Evolutionary conservation across 2,113 vertebrate species (phyloP), one percentile per base, ranked within the genome.

Genomic region (Muntiacus muntjak): DNA sequence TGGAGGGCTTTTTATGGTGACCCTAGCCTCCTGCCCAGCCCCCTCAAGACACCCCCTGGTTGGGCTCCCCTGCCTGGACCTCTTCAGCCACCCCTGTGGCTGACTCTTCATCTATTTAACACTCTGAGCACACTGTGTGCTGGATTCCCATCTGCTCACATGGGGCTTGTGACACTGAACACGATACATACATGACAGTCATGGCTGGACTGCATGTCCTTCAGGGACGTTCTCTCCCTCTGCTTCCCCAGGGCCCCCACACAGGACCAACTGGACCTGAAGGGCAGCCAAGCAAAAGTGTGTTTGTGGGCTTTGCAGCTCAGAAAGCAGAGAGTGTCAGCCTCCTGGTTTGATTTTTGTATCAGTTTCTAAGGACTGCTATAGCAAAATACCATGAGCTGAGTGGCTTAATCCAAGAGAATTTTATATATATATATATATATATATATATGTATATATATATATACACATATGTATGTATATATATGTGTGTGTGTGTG

Each of bases 101-200:
- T 7, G 21, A 1, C 33, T 55, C 21, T n/a, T 12, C 60, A 19
- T 23, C 47, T 19, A 36, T 64, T 43, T 30, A 87, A 30, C 28
- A 6, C 9, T 14, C 28, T 30, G 55, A 89, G 45, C 55, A 2
- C 21, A 8, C 84, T 3, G 5, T 45, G 2, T 71, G 23, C 25
- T 16, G 3, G 9, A 45, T 26, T 71, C 17, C 30, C 76, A 1
- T 12, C 45, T 54, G 33, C 7, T n/a, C 45, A 52, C 30, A 13
- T 0, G 0, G 12, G 45, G 43, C 36, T 3, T 3, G 6, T 12
- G 17, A 26, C 17, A 16, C 2, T 33, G 57, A 45, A n/a, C 21
- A 28, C 5, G 19, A 21, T 14, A 57, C 7, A 3, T 11, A 74
- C 1, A 2, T 14, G 43, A 45, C 4, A 25, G 5, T 30, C 1